Percentiles rank a stretch among this genome's conserved stretches.
phyloP scores from a whole-genome alignment of 2,888 invertebrate genomes.

The Dexiosoma caninum region DNA sequence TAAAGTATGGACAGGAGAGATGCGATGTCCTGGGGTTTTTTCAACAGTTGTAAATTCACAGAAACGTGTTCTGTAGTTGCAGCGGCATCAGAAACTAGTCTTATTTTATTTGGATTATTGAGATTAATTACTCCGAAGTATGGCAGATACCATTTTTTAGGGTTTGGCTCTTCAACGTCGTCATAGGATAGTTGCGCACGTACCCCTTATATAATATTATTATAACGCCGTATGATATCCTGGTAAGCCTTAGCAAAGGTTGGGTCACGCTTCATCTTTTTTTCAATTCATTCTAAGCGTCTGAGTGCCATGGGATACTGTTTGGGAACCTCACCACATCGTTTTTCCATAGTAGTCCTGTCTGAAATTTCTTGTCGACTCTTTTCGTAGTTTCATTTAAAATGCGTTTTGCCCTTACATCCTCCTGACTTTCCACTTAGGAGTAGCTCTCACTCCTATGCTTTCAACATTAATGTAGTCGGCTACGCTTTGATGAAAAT shows the following conservation, averaged over 20 bases:
- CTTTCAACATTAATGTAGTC: no score
- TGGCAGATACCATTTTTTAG: constrained; percentile 67
- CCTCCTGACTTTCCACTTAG: background rate
- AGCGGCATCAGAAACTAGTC: constrained; percentile 71
- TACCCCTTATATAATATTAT: constrained; percentile 43
- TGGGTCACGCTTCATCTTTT: constrained; percentile 16
- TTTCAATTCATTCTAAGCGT: constrained; percentile 27
- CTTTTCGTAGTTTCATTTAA: no score
- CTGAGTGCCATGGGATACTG: constrained; percentile 39
- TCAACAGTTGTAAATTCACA: no score
- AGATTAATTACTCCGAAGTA: constrained; percentile 66
- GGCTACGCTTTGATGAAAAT: no score
- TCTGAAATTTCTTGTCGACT: constrained; percentile 47
- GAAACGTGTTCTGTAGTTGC: constrained; percentile 64
- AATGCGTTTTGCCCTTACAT: no score
- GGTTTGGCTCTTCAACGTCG: no score
- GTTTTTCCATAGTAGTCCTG: constrained; percentile 44
- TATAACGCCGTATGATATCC: constrained; percentile 3
- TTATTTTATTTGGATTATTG: constrained; percentile 67
- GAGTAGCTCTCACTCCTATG: background rate
- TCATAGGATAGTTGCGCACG: constrained; percentile 28
- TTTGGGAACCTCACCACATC: constrained; percentile 4
- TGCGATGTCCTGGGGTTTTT: no score
- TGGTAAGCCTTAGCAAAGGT: constrained; percentile 44
- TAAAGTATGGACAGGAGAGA: no score